These are phyloP conservation scores for Microhierax caerulescens DNA, from an alignment of 2,797 vertebrate genomes.

Conservation along the genomic window DNA sequence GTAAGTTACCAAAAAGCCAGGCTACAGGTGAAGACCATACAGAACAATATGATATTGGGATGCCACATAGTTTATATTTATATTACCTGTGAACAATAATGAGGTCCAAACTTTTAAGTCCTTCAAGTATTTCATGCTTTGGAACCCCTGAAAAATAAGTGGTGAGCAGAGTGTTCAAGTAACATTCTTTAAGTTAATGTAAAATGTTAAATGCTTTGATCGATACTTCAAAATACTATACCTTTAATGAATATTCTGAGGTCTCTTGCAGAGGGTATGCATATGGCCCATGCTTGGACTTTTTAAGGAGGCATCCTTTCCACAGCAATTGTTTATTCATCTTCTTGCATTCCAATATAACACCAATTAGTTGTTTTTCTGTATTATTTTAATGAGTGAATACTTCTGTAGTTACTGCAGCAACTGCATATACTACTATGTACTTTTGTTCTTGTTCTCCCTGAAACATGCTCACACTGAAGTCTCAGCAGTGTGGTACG, in stretches of 20 bases:
- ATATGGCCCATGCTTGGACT: accelerated
- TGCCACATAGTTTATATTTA: not conserved
- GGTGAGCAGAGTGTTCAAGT: not conserved
- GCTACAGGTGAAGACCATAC: not conserved
- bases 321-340: not conserved
- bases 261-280: not conserved
- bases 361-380: not conserved
- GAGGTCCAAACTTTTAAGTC: not conserved
- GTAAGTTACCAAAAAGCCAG: not conserved
- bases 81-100: not conserved
- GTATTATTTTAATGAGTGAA: not conserved
- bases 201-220: not conserved
- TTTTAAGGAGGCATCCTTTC: not conserved
- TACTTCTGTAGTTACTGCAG: not conserved
- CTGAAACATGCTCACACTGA: not conserved
- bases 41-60: not conserved
- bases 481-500: not conserved
- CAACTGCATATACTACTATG: not conserved
- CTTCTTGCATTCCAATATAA: not conserved
- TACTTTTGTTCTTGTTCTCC: not conserved
- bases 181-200: not conserved
- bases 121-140: not conserved
- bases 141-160: not conserved
- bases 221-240: constrained; percentile 9
- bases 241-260: not conserved